A percentile compares a stretch with the other conserved stretches of the same genome.
Conservation (phyloP, 2,797 vertebrate species). For the Urophycis tenuis region DNA sequence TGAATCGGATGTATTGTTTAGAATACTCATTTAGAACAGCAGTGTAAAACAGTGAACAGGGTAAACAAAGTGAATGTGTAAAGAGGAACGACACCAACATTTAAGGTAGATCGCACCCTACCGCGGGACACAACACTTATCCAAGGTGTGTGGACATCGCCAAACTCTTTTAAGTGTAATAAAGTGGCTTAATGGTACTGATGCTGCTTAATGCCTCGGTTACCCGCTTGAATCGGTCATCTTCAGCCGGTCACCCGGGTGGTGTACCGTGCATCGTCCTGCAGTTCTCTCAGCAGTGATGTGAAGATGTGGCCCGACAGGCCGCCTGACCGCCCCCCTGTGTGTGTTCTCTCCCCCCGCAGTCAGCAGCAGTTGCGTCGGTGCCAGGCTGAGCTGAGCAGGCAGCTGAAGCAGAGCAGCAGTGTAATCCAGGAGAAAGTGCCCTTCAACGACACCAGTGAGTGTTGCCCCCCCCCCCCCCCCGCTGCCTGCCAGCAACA, state of each 20-base stretch:
- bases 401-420: slow-evolving; percentile 88
- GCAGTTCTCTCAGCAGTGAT: not conserved
- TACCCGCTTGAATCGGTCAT: not conserved
- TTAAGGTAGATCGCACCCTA: too few relatives aligned
- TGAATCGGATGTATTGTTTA: not conserved
- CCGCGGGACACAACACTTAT: too few relatives aligned
- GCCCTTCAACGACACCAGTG: slow-evolving; percentile 98
- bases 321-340: not conserved
- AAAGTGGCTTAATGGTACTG: not conserved
- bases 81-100: too few relatives aligned
- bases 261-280: too few relatives aligned
- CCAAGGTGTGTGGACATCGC: not conserved
- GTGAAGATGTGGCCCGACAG: too few relatives aligned
- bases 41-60: too few relatives aligned
- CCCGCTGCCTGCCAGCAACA: too few relatives aligned
- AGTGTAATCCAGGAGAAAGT: slow-evolving; percentile 96
- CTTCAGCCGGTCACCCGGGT: too few relatives aligned
- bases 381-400: slow-evolving; percentile 88
- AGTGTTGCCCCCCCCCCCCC: slow-evolving; percentile 36
- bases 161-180: not conserved
- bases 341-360: slow-evolving; percentile 7
- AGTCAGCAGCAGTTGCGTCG: slow-evolving; percentile 93
- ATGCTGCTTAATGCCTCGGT: not conserved
- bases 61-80: too few relatives aligned
- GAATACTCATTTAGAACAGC: not conserved